A percentile compares a stretch with the other conserved stretches of the same genome.
phyloP scores from a whole-genome alignment of 2,797 vertebrate genomes.

The Decapterus maruadsi region DNA sequence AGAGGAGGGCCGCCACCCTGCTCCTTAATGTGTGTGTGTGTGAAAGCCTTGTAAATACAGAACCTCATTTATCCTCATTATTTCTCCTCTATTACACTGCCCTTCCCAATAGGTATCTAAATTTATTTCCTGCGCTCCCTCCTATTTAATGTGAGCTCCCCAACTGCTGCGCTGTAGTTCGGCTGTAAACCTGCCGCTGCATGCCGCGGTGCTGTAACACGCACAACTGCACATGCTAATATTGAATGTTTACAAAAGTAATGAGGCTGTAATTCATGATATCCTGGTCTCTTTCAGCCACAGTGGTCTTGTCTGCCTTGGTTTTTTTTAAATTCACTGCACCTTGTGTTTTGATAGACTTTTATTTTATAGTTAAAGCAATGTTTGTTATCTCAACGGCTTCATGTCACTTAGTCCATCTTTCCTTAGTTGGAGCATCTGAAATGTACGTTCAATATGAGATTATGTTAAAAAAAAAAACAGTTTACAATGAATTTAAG shows the following conservation, averaged over 20 bases:
- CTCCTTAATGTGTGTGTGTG: conserved; percentile 37
- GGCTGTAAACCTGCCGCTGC: background rate
- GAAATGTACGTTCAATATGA: too few relatives aligned
- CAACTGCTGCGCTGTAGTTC: background rate
- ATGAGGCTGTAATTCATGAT: background rate
- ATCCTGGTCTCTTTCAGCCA: background rate
- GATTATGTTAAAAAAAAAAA: too few relatives aligned
- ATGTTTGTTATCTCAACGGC: too few relatives aligned
- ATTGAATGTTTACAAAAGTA: background rate
- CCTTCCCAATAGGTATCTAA: conserved; percentile 21
- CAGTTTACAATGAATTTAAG: too few relatives aligned
- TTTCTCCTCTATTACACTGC: conserved; percentile 33
- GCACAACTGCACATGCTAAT: background rate
- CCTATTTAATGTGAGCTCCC: conserved; percentile 17
- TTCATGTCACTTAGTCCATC: too few relatives aligned
- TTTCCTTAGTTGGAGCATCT: too few relatives aligned
- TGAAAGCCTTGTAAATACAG: conserved; percentile 30
- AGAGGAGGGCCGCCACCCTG: conserved; percentile 49
- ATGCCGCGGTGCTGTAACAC: background rate
- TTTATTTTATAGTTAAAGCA: background rate
- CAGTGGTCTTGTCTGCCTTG: background rate
- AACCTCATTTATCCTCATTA: conserved; percentile 59
- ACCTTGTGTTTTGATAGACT: background rate
- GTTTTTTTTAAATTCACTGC: background rate
- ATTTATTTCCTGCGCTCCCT: conserved; percentile 30